These are phyloP conservation scores for Sycophila sp. DNA, from an alignment of 1,140 invertebrate genomes.

Conservation along the genomic window DNA sequence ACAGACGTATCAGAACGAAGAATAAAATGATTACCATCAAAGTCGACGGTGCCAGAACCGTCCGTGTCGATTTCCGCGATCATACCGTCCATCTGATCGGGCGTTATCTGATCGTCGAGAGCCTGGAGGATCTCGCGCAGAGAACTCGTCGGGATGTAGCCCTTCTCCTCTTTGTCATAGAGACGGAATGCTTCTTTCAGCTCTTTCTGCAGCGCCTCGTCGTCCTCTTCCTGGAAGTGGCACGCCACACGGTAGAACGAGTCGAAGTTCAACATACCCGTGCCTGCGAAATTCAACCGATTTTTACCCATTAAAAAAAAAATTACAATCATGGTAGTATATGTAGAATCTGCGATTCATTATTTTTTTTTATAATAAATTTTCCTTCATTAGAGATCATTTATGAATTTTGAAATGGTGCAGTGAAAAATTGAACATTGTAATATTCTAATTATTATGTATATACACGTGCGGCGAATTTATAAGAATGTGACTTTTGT, in stretches of 20 bases:
- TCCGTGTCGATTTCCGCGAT: constrained; percentile 86
- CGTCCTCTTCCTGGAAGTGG: constrained; percentile 78
- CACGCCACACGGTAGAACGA: constrained; percentile 76
- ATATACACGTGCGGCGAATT: no score
- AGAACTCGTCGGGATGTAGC: constrained; percentile 84
- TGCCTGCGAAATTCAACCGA: constrained; percentile 60
- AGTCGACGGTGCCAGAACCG: constrained; percentile 84
- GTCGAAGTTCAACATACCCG: constrained; percentile 74
- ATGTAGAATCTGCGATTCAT: background rate
- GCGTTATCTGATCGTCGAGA: constrained; percentile 82
- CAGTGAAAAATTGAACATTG: no score
- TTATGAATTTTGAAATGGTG: no score
- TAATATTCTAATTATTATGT: no score
- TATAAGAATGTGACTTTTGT: no score
- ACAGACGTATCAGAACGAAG: no score
- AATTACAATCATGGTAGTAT: background rate
- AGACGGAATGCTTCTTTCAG: constrained; percentile 80
- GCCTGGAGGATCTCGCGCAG: constrained; percentile 81
- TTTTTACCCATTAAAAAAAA: background rate
- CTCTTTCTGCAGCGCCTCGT: constrained; percentile 82
- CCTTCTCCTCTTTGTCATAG: constrained; percentile 82
- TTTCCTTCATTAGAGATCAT: no score
- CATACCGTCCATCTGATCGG: constrained; percentile 85
- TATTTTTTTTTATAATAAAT: no score
- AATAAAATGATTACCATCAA: constrained; percentile 76